Evolutionary conservation across 2,797 vertebrate species (phyloP), one percentile per base, ranked within the genome.

Genomic region (Zonotrichia albicollis): DNA sequence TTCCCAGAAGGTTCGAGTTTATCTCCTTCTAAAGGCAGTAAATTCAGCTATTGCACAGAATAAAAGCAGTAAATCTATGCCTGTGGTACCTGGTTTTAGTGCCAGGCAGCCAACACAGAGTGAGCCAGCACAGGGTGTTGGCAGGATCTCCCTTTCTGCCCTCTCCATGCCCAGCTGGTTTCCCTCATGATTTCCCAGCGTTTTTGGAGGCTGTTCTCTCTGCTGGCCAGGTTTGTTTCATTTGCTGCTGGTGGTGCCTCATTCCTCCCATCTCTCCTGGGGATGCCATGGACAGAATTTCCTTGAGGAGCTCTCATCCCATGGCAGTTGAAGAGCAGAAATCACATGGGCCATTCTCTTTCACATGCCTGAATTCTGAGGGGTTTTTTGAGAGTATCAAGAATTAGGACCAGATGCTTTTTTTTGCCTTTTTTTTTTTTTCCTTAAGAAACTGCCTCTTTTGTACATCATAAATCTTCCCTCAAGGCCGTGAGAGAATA

Each of bases 401-500:
- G 38, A 95, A 91, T 94, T 84, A 74, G 50, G 74, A 93, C 73
- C 85, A 95, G 94, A 82, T 93, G 89, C n/a, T 1, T 45, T 45
- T 45, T 32, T 55, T 13, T 10, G 10, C 15, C 34, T 16, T 46
- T 45, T 16, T 10, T 10, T n/a, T 10, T 43, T 45, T 46, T 18
- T 9, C 8, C 6, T 48, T 25, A 43, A 75, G 57, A 71, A 90
- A 65, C 20, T 51, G 36, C 53, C 57, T 82, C 25, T 87, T 87
- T 85, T 57, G 10, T 90, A 72, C 53, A 38, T 94, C 67, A 74
- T 94, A 90, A 95, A 94, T 96, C 79, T 86, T 93, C 65, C 34
- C 38, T 51, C 21, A 16, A 87, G 91, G 66, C 85, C 42, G 3
- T 94, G 94, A 93, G 91, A 92, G 79, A 95, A 20, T 94, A 78